Percentiles rank a stretch among this genome's conserved stretches.
These are phyloP conservation scores for Chrysogorgia sp. DNA, from an alignment of 92 coral and sea anemone species.

Conservation along the genomic window DNA sequence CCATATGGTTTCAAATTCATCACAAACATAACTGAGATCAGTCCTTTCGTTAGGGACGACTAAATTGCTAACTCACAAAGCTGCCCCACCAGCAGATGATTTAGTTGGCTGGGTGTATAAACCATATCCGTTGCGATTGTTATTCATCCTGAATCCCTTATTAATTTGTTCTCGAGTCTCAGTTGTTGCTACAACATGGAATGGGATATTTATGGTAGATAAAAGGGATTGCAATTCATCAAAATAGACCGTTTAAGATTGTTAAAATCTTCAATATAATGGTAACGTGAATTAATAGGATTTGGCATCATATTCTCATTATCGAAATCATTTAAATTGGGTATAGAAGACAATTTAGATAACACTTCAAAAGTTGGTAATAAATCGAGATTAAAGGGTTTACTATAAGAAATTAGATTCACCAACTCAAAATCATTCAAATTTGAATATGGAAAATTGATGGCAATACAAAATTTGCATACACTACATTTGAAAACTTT, in stretches of 20 bases:
- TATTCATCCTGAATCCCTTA: conserved; percentile 49
- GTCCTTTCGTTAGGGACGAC: conserved; percentile 39
- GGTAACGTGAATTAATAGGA: conserved; percentile 26
- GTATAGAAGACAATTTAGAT: conserved; percentile 43
- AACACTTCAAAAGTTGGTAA: conserved; percentile 46
- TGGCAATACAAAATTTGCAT: conserved; percentile 23
- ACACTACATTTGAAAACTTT: conserved; percentile 5
- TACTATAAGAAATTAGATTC: not conserved
- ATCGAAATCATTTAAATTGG: conserved; percentile 46
- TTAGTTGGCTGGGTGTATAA: conserved; percentile 40
- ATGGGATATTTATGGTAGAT: conserved; percentile 38
- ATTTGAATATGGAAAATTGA: conserved; percentile 20
- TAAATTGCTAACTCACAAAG: conserved; percentile 40
- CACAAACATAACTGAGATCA: conserved; percentile 37
- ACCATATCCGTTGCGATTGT: conserved; percentile 27
- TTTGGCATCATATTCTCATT: conserved; percentile 43
- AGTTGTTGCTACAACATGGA: conserved; percentile 46
- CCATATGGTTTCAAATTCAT: conserved; percentile 51
- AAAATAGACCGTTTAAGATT: conserved; percentile 11
- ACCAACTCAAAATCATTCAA: conserved; percentile 41
- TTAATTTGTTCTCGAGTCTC: conserved; percentile 36
- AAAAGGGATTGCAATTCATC: conserved; percentile 43
- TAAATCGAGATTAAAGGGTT: conserved; percentile 25
- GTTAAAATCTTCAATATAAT: conserved; percentile 34
- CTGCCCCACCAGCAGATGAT: conserved; percentile 49